Evolutionary conservation across 2,113 vertebrate genomes (phyloP).

Genomic region (Daubentonia madagascariensis): DNA sequence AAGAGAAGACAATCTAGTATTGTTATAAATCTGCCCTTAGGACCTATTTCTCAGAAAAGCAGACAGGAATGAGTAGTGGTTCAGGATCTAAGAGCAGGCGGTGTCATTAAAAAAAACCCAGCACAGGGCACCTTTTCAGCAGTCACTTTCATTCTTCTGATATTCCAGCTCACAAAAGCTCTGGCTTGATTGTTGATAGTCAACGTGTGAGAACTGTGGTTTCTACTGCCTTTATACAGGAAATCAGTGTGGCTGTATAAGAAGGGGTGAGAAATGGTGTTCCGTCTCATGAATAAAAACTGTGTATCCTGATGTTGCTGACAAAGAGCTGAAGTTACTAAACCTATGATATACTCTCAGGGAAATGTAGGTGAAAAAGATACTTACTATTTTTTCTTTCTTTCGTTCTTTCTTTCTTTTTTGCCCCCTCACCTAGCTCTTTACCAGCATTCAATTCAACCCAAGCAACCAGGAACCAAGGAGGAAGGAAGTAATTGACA

Average conservation of each 20-base stretch:
- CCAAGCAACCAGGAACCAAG: constrained; percentile 73
- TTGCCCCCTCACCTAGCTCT: constrained; percentile 22
- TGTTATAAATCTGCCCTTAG: not conserved
- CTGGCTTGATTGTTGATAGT: constrained; percentile 30
- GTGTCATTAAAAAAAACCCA: not conserved
- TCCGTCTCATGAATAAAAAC: constrained; percentile 46
- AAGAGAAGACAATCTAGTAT: not conserved
- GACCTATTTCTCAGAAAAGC: constrained; percentile 30
- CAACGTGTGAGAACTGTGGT: not conserved
- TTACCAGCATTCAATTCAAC: constrained; percentile 78
- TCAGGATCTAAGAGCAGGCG: not conserved
- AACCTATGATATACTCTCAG: not conserved
- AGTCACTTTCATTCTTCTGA: not conserved
- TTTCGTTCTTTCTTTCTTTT: not conserved
- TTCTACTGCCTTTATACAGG: not conserved
- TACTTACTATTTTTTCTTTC: constrained; percentile 54
- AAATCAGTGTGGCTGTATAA: not conserved
- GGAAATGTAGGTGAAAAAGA: constrained; percentile 28
- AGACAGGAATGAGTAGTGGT: not conserved
- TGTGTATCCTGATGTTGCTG: constrained; percentile 42
- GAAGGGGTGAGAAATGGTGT: not conserved
- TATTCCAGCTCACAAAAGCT: not conserved
- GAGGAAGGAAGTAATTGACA: constrained; percentile 85
- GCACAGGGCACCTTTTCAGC: not conserved
- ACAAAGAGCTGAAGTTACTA: constrained; percentile 30